Percentiles rank a stretch among this genome's conserved stretches.
Conservation (phyloP, 2,888 invertebrate species). For the Spatulosminthurus flaviceps region DNA sequence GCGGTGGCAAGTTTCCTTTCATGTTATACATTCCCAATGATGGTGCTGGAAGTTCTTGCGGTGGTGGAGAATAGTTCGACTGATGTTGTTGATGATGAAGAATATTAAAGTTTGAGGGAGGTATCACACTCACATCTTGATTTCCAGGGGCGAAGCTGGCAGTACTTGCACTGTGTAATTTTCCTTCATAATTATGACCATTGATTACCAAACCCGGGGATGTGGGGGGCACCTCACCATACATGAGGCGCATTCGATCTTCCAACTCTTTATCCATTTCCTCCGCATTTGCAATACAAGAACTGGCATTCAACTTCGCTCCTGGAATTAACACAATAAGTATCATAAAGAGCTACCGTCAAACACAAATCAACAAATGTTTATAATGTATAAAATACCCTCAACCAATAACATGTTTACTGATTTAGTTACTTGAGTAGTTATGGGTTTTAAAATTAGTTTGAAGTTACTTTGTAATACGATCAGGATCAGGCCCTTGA, state of each 20-base stretch:
- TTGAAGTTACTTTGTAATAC: no score
- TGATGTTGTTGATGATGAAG: slow-evolving; percentile 31
- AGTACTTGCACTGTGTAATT: not conserved
- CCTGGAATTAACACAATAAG: not conserved
- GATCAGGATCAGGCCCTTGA: no score
- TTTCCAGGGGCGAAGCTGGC: not conserved
- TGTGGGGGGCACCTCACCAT: slow-evolving; percentile 33
- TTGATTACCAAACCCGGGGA: not conserved
- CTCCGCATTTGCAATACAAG: slow-evolving; percentile 36
- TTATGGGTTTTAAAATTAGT: no score
- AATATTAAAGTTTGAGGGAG: slow-evolving; percentile 14
- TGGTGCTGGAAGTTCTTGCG: not conserved
- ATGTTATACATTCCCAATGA: slow-evolving; percentile 1
- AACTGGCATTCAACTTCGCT: not conserved
- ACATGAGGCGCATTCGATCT: slow-evolving; percentile 46
- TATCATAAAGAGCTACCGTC: not conserved
- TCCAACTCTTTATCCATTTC: slow-evolving; percentile 37
- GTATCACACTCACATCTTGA: not conserved
- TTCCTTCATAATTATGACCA: no score
- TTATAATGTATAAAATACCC: not conserved
- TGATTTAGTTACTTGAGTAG: no score
- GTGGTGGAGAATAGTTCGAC: slow-evolving; percentile 18
- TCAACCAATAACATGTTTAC: no score
- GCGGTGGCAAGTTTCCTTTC: slow-evolving; percentile 2
- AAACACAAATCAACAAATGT: not conserved